phyloP scores from a whole-genome alignment of 2,113 vertebrate species.

The Burhinus bistriatus region DNA sequence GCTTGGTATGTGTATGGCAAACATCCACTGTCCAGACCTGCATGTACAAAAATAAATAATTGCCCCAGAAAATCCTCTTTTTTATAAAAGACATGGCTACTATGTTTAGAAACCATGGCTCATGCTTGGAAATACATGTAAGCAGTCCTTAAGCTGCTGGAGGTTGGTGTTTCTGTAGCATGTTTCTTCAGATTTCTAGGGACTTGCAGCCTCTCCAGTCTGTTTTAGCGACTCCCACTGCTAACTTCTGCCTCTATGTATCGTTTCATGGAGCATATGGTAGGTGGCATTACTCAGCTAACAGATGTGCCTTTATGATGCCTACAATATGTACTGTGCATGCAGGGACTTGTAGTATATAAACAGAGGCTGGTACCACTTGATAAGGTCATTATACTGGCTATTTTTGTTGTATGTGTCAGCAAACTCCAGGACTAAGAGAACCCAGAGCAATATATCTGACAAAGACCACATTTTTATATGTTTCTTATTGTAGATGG shows the following conservation, averaged over 20 bases:
- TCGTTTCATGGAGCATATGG: conserved; percentile 33
- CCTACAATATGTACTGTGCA: neutral
- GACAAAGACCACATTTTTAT: conserved; percentile 55
- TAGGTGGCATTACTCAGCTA: conserved; percentile 30
- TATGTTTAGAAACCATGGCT: neutral
- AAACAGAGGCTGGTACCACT: conserved; percentile 35
- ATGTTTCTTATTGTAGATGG: conserved; percentile 40
- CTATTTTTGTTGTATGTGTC: conserved; percentile 50
- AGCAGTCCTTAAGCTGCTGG: neutral
- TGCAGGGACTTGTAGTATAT: conserved; percentile 2
- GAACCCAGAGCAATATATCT: conserved; percentile 45
- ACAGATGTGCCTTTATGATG: conserved; percentile 55
- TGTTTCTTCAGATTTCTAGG: conserved; percentile 2
- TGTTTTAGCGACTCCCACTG: neutral
- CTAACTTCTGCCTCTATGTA: neutral
- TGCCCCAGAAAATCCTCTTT: neutral
- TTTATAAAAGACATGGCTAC: neutral
- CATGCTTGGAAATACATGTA: neutral
- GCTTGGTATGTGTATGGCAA: neutral
- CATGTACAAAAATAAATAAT: neutral
- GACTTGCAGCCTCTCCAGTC: neutral
- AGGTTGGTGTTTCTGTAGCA: neutral
- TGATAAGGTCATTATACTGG: conserved; percentile 49
- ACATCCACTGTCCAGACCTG: neutral
- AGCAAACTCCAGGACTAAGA: conserved; percentile 19